Base-by-base conservation (phyloP, 2,797 vertebrate genomes). In the Coccyzus lansbergi region DNA sequence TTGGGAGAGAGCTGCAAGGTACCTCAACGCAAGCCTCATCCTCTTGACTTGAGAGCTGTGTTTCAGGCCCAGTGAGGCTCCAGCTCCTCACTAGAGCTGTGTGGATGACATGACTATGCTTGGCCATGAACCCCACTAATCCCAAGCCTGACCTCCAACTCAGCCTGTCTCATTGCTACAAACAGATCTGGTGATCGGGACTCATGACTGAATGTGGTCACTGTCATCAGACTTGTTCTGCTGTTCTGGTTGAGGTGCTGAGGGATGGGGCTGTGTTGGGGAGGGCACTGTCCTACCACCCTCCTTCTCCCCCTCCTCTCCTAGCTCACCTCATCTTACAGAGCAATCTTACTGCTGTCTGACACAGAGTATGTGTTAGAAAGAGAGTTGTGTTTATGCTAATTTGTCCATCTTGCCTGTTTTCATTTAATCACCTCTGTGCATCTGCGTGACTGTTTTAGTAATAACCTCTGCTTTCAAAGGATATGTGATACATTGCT, bases 181-280 rank as follows among this genome's bases (percentile, higher is more conserved):
- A 25, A 36, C 44, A 68, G 51, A 36, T 51, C 33, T 88, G 71
- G 13, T 86, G 48, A 63, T 52, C 34, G 52, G 64, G 71, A 67
- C 64, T 80, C 0, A 0, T 42, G 44, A 21, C 4, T 70, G 56
- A 60, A 74, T 12, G 9, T 25, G 56, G 15, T 85, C 64, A 7
- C 33, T 86, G 68, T 36, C 79, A 77, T 58, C 33, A 51, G 56
- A 92, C 75, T 60, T 63, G 81, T 24, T 94, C 70, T 74, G 28
- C 84, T 51, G 9, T 60, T 48, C 62, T 46, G 40, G 36, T 29
- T 80, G 34, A 25, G 25, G 36, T 74, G 48, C 34, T 79, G 44
- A 1, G 2, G 55, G 55, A 86, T 0, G 0, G 22, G 25, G 15
- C 31, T 1, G 0, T 72, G 55, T 59, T 3, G 7, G 52, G 25